phyloP scores from a whole-genome alignment of 2,797 vertebrate species.

The Distichodus sexfasciatus region DNA sequence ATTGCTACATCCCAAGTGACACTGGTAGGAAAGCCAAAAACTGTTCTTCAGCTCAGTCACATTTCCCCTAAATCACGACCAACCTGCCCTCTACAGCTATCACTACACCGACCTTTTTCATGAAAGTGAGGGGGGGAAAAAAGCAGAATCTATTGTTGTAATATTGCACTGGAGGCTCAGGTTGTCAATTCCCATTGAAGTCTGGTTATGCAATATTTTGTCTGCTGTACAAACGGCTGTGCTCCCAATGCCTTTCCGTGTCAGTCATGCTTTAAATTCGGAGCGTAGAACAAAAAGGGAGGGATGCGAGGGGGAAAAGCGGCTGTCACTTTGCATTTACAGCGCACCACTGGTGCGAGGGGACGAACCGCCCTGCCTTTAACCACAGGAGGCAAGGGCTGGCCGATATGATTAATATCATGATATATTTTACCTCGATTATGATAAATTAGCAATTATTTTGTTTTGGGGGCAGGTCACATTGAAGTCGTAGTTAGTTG shows the following conservation, averaged over 20 bases:
- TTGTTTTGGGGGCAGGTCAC: too few relatives aligned
- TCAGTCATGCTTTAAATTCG: slow-evolving; percentile 45
- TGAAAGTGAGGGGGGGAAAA: not conserved
- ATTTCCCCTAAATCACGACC: not conserved
- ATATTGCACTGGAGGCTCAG: slow-evolving; percentile 10
- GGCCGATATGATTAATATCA: too few relatives aligned
- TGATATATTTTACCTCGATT: too few relatives aligned
- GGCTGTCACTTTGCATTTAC: slow-evolving; percentile 49
- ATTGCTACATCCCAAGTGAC: not conserved
- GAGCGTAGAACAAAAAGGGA: slow-evolving; percentile 39
- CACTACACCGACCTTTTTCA: not conserved
- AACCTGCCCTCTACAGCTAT: slow-evolving; percentile 2
- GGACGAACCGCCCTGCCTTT: slow-evolving; percentile 33
- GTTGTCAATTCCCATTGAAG: slow-evolving; percentile 35
- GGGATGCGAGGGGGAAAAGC: not conserved
- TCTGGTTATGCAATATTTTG: slow-evolving; percentile 49
- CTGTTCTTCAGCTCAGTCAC: not conserved
- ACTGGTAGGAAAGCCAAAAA: not conserved
- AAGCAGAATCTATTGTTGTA: slow-evolving; percentile 15
- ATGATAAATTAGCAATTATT: too few relatives aligned
- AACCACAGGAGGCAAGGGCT: too few relatives aligned
- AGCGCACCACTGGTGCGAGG: slow-evolving; percentile 42
- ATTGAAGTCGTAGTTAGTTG: too few relatives aligned
- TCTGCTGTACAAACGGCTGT: slow-evolving; percentile 29
- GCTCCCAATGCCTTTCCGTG: slow-evolving; percentile 47